These are phyloP conservation scores for Patella caerulea DNA, from an alignment of 2,888 invertebrate species.

Conservation along the genomic window DNA sequence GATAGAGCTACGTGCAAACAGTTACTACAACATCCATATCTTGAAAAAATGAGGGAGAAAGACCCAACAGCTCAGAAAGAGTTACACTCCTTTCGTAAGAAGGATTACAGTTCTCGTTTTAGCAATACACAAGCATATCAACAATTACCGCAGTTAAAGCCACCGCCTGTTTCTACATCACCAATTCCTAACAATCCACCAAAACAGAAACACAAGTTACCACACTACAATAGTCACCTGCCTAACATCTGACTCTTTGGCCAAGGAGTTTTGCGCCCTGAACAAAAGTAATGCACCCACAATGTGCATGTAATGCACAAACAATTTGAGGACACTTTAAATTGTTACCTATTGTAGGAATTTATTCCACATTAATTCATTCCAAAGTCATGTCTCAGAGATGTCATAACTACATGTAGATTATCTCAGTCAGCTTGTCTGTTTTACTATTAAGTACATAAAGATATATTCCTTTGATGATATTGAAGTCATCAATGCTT, in stretches of 20 bases:
- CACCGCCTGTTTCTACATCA: not conserved
- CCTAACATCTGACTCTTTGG: conserved; percentile 68
- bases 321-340: too few relatives aligned
- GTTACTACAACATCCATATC: conserved; percentile 89
- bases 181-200: conserved; percentile 18
- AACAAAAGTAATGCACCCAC: conserved; percentile 47
- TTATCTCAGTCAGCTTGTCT: too few relatives aligned
- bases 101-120: conserved; percentile 36
- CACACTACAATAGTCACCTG: conserved; percentile 45
- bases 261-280: conserved; percentile 66
- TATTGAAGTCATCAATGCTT: too few relatives aligned
- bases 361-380: too few relatives aligned
- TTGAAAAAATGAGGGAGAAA: conserved; percentile 75
- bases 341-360: too few relatives aligned
- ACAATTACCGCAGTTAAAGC: conserved; percentile 12
- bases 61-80: conserved; percentile 34
- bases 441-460: too few relatives aligned
- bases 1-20: conserved; percentile 93
- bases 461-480: too few relatives aligned
- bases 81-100: conserved; percentile 31
- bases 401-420: too few relatives aligned
- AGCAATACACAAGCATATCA: conserved; percentile 40
- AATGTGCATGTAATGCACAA: too few relatives aligned
- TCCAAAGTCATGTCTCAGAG: too few relatives aligned
- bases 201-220: conserved; percentile 34